Evolutionary conservation across 2,797 vertebrate genomes (phyloP).

Genomic region (Enteromius mattozi): DNA sequence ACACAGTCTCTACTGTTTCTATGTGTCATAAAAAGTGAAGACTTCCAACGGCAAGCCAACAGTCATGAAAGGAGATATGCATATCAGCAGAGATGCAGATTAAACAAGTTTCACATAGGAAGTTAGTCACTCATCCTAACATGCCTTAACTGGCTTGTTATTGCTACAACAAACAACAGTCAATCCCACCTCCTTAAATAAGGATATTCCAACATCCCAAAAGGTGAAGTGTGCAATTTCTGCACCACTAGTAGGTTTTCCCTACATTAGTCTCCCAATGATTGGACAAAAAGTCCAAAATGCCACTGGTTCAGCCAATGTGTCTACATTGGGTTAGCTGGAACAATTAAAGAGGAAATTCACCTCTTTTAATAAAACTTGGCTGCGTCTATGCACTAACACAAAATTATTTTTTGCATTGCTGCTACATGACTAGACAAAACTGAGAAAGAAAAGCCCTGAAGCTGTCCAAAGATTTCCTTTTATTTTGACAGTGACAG

Average conservation of each 20-base stretch:
- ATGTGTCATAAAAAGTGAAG: background rate
- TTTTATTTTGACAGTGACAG: background rate
- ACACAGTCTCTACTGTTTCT: background rate
- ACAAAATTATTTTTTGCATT: background rate
- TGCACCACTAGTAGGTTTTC: background rate
- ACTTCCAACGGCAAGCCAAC: background rate
- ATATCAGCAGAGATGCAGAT: background rate
- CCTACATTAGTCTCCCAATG: no score
- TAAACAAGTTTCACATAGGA: background rate
- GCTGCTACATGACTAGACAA: background rate
- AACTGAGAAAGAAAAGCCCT: background rate
- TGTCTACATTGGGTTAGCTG: background rate
- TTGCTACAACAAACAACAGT: background rate
- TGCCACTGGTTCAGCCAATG: background rate
- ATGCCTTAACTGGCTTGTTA: background rate
- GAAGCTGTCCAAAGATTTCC: background rate
- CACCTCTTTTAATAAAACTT: background rate
- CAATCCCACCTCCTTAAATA: background rate
- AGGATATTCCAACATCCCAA: background rate
- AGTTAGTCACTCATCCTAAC: background rate
- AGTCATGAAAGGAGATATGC: background rate
- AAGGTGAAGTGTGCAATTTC: background rate
- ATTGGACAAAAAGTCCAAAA: background rate
- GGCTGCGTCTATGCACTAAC: background rate
- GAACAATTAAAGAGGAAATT: background rate